Base-by-base conservation (phyloP, 2,888 invertebrate species). In the Omphaloscelis lunosa region DNA sequence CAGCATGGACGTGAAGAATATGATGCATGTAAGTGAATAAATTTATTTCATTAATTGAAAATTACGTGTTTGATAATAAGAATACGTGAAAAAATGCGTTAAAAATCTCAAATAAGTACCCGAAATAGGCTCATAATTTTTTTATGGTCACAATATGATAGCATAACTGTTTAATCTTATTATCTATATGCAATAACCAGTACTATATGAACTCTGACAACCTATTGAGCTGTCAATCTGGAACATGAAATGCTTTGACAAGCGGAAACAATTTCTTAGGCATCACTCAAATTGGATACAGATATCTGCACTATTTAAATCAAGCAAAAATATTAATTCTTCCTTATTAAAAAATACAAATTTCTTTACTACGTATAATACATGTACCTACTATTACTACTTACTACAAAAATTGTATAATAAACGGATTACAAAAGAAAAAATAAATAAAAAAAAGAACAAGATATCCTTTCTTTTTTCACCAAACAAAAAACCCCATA, bases 181-280 rank as follows among this genome's bases (percentile, higher is more conserved):
- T 39, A 39, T 34, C 23, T 23, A 29, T 20, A 20, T 2, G 1
- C 0, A 23, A 27, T 34, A 65, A 34, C 34, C 12, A 27, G 51
- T 53, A 11, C 0, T 56, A 7, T 34, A 11, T 8, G 15, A 59
- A 41, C 6, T 48, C 59, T 72, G 68, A 41, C 67, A 59, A 58
- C 4, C 45, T 29, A 72, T 77, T 73, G 45, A 65, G 11, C 71
- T 56, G 72, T 15, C 68, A 77, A 68, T 72, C 39, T 29, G 3
- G 4, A 63, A 56, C 6, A 23, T 53, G 63, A 69, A 41, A 72
- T 72, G 77, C n/a, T 72, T 68, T 69, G 78, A 69, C 27, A 66
- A 27, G 27, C 68, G 20, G 56, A 34, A 56, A 72, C 68, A 72
- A 69, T 61, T 34, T 23, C 23, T 58, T 23, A 62, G 53, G 1